These are phyloP conservation scores for Plutomurus gul DNA, from an alignment of 1,140 invertebrate species.

Conservation along the genomic window DNA sequence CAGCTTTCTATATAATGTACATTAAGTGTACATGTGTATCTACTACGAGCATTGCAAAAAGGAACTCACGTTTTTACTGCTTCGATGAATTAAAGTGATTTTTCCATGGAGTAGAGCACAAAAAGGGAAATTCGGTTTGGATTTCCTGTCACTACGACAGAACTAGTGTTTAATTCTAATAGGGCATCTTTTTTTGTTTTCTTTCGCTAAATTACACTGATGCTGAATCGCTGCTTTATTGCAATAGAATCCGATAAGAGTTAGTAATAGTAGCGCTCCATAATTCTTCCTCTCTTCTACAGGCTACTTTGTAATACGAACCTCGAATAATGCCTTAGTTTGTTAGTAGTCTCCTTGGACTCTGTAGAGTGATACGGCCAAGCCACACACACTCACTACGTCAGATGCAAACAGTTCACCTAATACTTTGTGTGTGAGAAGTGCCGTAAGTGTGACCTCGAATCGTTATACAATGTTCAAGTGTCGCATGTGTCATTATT, in stretches of 20 bases:
- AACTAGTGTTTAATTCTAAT: not conserved
- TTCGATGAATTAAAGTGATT: slow-evolving; percentile 22
- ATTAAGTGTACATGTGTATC: not conserved
- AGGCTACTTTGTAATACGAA: too few relatives aligned
- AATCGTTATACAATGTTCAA: not conserved
- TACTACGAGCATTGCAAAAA: slow-evolving; percentile 1
- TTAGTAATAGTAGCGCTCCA: too few relatives aligned
- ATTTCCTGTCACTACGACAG: slow-evolving; percentile 12
- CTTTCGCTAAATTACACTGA: too few relatives aligned
- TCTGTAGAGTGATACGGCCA: too few relatives aligned
- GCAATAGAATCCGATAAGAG: too few relatives aligned
- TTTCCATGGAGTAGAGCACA: slow-evolving; percentile 5
- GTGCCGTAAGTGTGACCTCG: not conserved
- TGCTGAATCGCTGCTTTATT: too few relatives aligned
- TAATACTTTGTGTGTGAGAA: not conserved
- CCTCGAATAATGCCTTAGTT: too few relatives aligned
- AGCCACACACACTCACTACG: too few relatives aligned
- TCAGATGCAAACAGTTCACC: too few relatives aligned
- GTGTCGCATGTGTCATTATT: not conserved
- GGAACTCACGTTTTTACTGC: slow-evolving; percentile 28
- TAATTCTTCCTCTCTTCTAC: too few relatives aligned
- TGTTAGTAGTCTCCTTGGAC: too few relatives aligned
- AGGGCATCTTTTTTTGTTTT: too few relatives aligned
- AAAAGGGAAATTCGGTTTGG: slow-evolving; percentile 1
- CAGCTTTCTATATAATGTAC: not conserved